These are phyloP conservation scores for Rhabdomys dilectus DNA, from an alignment of 2,113 vertebrate genomes.

Conservation along the genomic window DNA sequence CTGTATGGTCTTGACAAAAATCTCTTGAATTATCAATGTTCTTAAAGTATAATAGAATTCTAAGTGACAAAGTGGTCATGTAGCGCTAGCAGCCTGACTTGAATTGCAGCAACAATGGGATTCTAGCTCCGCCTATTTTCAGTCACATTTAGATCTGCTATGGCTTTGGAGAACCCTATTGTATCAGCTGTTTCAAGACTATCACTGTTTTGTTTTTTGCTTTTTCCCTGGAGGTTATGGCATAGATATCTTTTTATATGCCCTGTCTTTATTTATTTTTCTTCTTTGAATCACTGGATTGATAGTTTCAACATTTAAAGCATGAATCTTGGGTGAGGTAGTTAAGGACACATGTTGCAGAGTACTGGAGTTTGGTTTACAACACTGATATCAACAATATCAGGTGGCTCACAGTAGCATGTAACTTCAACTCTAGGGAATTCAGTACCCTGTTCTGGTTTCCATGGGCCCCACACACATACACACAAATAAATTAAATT, in stretches of 20 bases:
- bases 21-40: neutral
- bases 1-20: neutral
- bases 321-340: neutral
- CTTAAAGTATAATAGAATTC: neutral
- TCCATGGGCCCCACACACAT: neutral
- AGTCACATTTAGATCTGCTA: too few species aligned
- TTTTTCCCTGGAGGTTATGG: neutral
- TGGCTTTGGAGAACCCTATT: neutral
- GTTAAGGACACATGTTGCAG: neutral
- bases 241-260: neutral
- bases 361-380: neutral
- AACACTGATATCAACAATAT: neutral
- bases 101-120: too few species aligned
- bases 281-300: neutral
- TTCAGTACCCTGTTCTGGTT: neutral
- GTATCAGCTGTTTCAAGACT: too few species aligned
- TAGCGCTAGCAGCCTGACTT: neutral
- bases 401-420: neutral
- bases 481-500: neutral
- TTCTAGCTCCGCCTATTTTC: neutral
- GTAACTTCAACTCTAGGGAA: neutral
- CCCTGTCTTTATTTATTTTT: neutral
- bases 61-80: neutral
- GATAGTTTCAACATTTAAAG: constrained; percentile 10
- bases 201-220: neutral